Evolutionary conservation across 2,113 vertebrate species (phyloP).

Genomic region (Gila orcuttii): DNA sequence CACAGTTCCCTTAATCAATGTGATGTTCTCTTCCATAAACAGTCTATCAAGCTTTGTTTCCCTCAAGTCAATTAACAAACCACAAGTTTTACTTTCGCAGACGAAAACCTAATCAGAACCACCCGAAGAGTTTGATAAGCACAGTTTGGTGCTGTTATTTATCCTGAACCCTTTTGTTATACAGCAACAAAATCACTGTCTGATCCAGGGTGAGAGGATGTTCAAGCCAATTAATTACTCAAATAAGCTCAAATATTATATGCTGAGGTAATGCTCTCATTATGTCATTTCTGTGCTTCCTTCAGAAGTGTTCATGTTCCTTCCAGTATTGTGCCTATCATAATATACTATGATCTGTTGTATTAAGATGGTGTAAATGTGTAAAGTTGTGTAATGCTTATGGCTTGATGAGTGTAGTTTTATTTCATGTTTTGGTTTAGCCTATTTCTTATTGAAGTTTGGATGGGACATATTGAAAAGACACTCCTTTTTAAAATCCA

Average conservation of each 20-base stretch:
- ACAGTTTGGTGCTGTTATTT: constrained; percentile 14
- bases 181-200: constrained; percentile 9
- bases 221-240: background rate
- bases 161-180: background rate
- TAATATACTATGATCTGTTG: background rate
- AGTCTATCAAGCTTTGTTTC: background rate
- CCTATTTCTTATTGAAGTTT: background rate
- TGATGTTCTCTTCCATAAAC: background rate
- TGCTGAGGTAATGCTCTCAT: constrained; percentile 13
- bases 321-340: background rate
- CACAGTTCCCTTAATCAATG: background rate
- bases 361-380: background rate
- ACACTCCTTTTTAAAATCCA: no score
- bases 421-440: background rate
- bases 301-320: background rate
- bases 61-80: background rate
- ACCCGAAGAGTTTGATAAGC: constrained; percentile 27
- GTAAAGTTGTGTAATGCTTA: background rate
- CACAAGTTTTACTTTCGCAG: background rate
- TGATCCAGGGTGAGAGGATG: constrained; percentile 2
- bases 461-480: no score
- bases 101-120: constrained; percentile 20
- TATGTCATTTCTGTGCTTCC: constrained; percentile 7
- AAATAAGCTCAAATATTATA: constrained; percentile 18
- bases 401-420: background rate